Evolutionary conservation across 1,140 invertebrate genomes (phyloP), one percentile per base, ranked within the genome.

Genomic region (Heliconius congener): DNA sequence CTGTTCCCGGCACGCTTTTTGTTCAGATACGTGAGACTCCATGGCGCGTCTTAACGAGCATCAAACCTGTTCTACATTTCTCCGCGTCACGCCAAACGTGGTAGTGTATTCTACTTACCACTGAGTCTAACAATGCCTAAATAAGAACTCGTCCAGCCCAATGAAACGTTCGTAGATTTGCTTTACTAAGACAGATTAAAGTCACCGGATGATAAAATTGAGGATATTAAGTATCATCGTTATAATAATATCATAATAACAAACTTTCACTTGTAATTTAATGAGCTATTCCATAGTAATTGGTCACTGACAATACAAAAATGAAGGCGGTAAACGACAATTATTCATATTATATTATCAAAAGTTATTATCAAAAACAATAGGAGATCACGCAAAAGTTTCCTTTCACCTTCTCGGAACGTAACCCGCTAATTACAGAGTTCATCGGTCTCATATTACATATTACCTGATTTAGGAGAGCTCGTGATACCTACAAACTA

Each of bases 21-120:
- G 88, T 94, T 87, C 86, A 80, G 85, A 84, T 90, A 89, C 90
- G 87, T 93, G 90, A 94, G 93, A 94, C 91, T 89, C 87, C 84
- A 83, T 85, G 92, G 90, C 92, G 91, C 89, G 86, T 89, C 90
- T 89, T 90, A 90, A 91, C 91, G 86, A 92, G 86, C 88, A 89
- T 90, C 88, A 90, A 92, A 93, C 92, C 91, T 90, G 92, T 94
- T 93, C 90, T 84, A 91, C 86, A 87, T 91, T 87, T 89, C 88
- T 87, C 84, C 85, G 86, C 86, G 87, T 92, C 91, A 93, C 87
- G 84, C 92, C 88, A 91, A 94, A 93, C 85, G 90, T 91, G 87
- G 88, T 89, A 88, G 90, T 91, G 91, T 90, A 91, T 90, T 66
- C 23, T 30, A 66, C 60, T 66, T 66, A 66, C 60, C 60, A 66